Conservation (phyloP, 2,888 invertebrate genomes). For the Euphydryas editha region DNA sequence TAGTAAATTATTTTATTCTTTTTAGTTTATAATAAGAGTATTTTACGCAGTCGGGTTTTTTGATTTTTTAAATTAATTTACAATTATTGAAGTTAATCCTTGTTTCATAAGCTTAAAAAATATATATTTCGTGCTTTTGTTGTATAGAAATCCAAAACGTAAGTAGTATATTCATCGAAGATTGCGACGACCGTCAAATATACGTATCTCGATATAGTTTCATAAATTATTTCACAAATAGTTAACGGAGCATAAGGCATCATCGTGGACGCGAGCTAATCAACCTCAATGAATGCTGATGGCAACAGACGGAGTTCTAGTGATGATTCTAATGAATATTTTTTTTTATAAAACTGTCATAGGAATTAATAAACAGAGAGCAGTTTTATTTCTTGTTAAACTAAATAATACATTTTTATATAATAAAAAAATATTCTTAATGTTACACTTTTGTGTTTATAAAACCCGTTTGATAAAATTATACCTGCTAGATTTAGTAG, state of each 20-base stretch:
- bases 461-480: too few species aligned
- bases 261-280: conserved; percentile 47
- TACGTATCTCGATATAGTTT: conserved; percentile 18
- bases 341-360: conserved; percentile 16
- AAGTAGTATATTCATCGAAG: neutral
- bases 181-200: neutral
- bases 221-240: conserved; percentile 20
- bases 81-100: too few species aligned
- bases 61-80: too few species aligned
- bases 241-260: conserved; percentile 20
- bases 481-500: too few species aligned
- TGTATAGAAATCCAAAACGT: neutral
- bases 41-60: too few species aligned
- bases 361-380: neutral
- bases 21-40: too few species aligned
- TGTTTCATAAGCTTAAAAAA: too few species aligned
- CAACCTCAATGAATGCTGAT: conserved; percentile 57
- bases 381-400: conserved; percentile 3
- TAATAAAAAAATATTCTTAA: too few species aligned
- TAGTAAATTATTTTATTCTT: too few species aligned
- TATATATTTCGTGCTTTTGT: too few species aligned
- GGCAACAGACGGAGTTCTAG: conserved; percentile 31
- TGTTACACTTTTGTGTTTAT: too few species aligned
- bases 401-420: neutral
- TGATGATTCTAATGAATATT: conserved; percentile 29